A percentile compares a stretch with the other conserved stretches of the same genome.
These are phyloP conservation scores for Paralichthys olivaceus DNA, from an alignment of 2,113 vertebrate species.

Conservation along the genomic window DNA sequence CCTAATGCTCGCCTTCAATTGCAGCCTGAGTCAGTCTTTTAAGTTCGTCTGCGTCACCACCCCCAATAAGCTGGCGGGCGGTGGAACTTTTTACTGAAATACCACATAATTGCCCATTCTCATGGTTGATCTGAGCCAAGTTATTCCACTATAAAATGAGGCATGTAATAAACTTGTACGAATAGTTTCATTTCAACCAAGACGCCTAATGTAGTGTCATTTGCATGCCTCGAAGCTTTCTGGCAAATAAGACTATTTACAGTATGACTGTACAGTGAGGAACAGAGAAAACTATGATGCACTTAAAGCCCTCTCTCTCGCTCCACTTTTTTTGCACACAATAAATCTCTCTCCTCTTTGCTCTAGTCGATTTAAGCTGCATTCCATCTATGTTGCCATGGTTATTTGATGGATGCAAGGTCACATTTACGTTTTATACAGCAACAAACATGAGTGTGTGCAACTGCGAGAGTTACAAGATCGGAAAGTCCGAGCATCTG, in stretches of 20 bases:
- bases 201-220: conserved; percentile 59
- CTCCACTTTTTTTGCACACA: no score
- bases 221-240: conserved; percentile 70
- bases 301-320: conserved; percentile 32
- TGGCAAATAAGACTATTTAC: conserved; percentile 60
- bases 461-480: conserved; percentile 7
- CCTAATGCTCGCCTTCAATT: conserved; percentile 68
- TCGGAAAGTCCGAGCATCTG: conserved; percentile 12
- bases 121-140: conserved; percentile 70
- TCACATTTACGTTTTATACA: conserved; percentile 20
- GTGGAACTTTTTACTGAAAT: conserved; percentile 68
- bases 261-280: conserved; percentile 46
- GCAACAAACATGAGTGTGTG: neutral
- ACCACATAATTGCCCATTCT: conserved; percentile 75
- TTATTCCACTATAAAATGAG: conserved; percentile 75
- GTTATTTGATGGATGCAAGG: conserved; percentile 32
- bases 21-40: conserved; percentile 70
- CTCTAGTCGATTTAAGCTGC: conserved; percentile 20
- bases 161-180: conserved; percentile 75
- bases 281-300: conserved; percentile 26
- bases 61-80: conserved; percentile 70
- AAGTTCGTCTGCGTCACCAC: conserved; percentile 72
- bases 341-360: no score
- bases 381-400: conserved; percentile 21
- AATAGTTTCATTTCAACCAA: conserved; percentile 66